Evolutionary conservation across 2,113 vertebrate species (phyloP).

Genomic region (Campylorhamphus procurvoides): DNA sequence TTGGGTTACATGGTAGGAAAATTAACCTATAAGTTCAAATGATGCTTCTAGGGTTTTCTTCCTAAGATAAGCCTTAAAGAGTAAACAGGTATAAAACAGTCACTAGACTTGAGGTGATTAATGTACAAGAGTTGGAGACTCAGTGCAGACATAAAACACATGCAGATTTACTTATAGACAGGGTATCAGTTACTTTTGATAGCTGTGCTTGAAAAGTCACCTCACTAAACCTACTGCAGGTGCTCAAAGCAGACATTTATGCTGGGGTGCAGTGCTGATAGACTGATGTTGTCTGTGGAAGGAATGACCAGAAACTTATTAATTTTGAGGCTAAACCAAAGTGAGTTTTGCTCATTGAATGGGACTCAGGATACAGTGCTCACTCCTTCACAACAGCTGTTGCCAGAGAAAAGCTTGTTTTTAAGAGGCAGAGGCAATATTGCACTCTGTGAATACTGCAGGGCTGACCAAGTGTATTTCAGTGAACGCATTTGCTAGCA

Average conservation of each 20-base stretch:
- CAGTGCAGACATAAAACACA: not conserved
- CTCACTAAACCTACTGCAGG: not conserved
- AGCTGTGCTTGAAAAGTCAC: not conserved
- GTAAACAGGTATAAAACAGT: not conserved
- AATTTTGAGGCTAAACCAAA: not conserved
- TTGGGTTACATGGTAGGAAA: not conserved
- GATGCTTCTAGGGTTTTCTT: not conserved
- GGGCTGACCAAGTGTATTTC: not conserved
- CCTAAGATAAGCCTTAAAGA: not conserved
- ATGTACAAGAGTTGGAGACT: not conserved
- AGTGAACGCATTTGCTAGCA: not conserved
- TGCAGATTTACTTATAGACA: not conserved
- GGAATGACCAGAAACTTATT: not conserved
- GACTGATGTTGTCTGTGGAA: not conserved
- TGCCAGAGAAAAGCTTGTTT: not conserved
- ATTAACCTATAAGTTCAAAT: not conserved
- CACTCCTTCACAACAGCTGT: not conserved
- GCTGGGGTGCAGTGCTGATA: not conserved
- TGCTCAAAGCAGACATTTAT: not conserved
- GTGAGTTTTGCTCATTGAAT: not conserved
- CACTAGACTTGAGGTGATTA: not conserved
- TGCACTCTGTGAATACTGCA: accelerated
- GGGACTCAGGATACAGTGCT: not conserved
- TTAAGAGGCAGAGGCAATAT: not conserved
- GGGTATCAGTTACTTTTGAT: not conserved